Base-by-base conservation (phyloP, 2,888 invertebrate genomes). In the Stenurella melanura region DNA sequence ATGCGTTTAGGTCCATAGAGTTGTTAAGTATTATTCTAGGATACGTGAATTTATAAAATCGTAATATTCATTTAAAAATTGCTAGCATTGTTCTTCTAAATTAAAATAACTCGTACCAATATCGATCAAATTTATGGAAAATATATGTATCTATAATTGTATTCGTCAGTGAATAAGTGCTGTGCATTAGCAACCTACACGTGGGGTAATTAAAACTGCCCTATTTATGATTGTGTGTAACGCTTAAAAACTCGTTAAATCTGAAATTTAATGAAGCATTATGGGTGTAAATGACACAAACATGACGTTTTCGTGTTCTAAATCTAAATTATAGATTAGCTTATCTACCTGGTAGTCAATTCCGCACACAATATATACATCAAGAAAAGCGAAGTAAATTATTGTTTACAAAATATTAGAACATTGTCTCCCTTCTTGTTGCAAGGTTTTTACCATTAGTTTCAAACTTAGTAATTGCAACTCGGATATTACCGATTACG, bases 171-270 rank as follows among this genome's bases (percentile, higher is more conserved):
- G 50, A 50, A 50, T 50, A 50, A n/a, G 50, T 17, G 50, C 12
- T 50, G n/a, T 50, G 50, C 50, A 50, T 50, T 50, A 50, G 15
- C n/a, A 50, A 50, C n/a, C 15, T 50, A 50, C 50, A 50, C n/a
- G 50, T 50, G n/a, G 50, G 50, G n/a, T 50, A 50, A 50, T 50
- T 50, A 50, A 15, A 50, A 64, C 12, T 64, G 64, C 38, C 38
- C 64, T 64, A 34, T 64, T 64, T 64, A 42, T 42, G 64, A 64
- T 64, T 64, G 64, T 42, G 42, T 34, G 18, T 30, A 64, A 64
- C 64, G 64, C 19, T 64, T 64, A 64, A 64, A 64, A 64, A 64
- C 64, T 42, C 64, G 34, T 64, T 64, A 64, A 64, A 38, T 17
- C 64, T 17, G 18, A 64, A 64, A 38, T 42, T 42, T 64, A 64